Evolutionary conservation across 2,797 vertebrate genomes (phyloP), one percentile per base, ranked within the genome.

Genomic region (Meda fulgida): DNA sequence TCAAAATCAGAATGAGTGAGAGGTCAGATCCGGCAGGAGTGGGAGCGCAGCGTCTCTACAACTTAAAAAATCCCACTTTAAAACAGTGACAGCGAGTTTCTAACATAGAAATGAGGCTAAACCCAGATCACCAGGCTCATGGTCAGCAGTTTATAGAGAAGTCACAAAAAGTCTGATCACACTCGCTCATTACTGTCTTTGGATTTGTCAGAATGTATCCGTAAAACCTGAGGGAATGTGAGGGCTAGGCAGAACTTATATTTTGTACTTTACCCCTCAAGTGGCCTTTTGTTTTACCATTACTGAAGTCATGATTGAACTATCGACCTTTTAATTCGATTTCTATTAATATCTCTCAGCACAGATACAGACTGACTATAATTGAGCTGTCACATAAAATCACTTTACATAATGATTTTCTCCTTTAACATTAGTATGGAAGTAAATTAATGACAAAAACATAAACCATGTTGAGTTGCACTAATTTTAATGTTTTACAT

Each of bases 91-190:
- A 92, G 89, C 13, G 5, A 89, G 85, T 88, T 53, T 89, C 91
- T 93, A 86, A 91, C 88, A 90, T 90, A 90, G 92, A 84, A 94
- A 93, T 90, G 89, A 88, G 93, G 93, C 91, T 94, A 94, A 95
- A 93, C 92, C 93, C 92, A 93, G 94, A 93, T 94, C 91, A 91
- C 90, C 86, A 88, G 91, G 88, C 90, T 85, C 87, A 85, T 88
- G 92, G 91, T 94, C 92, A 93, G 92, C 93, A 92, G 86, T 91
- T 92, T 92, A 91, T 90, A 38, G 55, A 84, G 70, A 69, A 78
- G 72, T 77, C 65, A 69, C 79, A 75, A 55, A 71, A 46, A 77
- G 31, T 70, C 79, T 51, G 46, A 80, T 70, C 51, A 82, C 51
- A 82, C 85, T 60, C 29, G 36, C 72, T 46, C 38, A 65, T 78